These are phyloP conservation scores for Silurus glanis DNA, from an alignment of 2,113 vertebrate species.

Conservation along the genomic window DNA sequence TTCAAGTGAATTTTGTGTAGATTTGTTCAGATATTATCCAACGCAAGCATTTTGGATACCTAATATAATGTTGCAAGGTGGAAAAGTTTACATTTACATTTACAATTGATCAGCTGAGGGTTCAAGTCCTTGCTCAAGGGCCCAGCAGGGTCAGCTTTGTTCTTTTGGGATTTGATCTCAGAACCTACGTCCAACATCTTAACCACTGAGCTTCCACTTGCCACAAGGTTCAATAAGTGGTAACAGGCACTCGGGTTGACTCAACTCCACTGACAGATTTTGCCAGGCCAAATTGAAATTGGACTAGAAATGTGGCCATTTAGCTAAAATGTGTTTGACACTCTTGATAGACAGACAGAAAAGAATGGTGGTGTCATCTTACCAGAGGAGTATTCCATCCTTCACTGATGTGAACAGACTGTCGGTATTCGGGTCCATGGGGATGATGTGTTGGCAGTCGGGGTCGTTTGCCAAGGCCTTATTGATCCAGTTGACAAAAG, in stretches of 20 bases:
- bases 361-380: conserved; percentile 39
- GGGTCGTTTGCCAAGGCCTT: conserved; percentile 88
- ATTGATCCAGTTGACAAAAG: conserved; percentile 98
- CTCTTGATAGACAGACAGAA: neutral
- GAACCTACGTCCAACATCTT: too few species aligned
- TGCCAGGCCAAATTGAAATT: neutral
- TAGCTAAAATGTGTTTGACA: neutral
- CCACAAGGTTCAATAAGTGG: neutral
- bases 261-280: neutral
- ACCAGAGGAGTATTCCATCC: conserved; percentile 95
- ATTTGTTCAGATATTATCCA: neutral
- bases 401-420: conserved; percentile 90
- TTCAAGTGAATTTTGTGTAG: neutral
- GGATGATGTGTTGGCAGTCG: conserved; percentile 87
- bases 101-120: too few species aligned
- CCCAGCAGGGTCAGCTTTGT: too few species aligned
- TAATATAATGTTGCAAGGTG: neutral
- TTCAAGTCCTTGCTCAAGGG: too few species aligned
- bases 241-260: neutral
- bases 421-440: conserved; percentile 83
- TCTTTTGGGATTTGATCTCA: too few species aligned
- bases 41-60: neutral
- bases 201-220: too few species aligned
- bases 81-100: neutral
- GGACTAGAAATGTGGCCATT: neutral